Evolutionary conservation across 2,113 vertebrate genomes (phyloP), one percentile per base, ranked within the genome.

Genomic region (Dicrurus megarhynchus): DNA sequence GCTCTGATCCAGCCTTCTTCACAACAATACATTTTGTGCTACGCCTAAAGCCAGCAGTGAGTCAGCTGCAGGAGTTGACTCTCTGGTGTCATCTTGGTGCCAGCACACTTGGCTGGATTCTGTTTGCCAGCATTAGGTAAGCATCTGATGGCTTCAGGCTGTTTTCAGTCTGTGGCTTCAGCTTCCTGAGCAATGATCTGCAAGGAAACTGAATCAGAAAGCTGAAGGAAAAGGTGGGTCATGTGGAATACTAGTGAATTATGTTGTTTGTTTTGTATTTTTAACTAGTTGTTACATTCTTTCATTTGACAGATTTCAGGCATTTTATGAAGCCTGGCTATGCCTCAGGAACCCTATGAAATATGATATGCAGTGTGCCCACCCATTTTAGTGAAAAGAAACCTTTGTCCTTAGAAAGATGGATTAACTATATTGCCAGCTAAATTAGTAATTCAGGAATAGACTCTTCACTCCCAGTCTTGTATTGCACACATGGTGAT

Each of bases 11-110:
- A 78, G 65, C 68, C 46, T 73, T 70, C 64, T 89, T 37, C 60
- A 47, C 63, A 87, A 96, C 86, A 97, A 92, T 74, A 57, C 44
- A 20, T 41, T 92, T 89, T 71, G 88, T 96, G 41, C 87, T 82
- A 18, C 2, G 16, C 61, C 64, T 91, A 61, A 90, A 92, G 90
- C 90, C 92, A 91, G 19, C 44, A 33, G 53, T 94, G 95, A 97
- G 75, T 97, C 91, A 97, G 71, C 57, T 80, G 0, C 76, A 41
- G 86, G 91, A 92, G 89, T 33, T 60, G 18, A 59, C 49, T 63
- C 69, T 57, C 80, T 80, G 67, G 86, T 87, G 88, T 95, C 92
- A 64, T 84, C 53, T 69, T 11, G 10, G 28, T 87, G 85, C 91
- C 96, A 92, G 10, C 76, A 49, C 50, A 26, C 60, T 6, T 6